Evolutionary conservation across 2,888 invertebrate genomes (phyloP), one percentile per base, ranked within the genome.

Genomic region (Melolontha melolontha): DNA sequence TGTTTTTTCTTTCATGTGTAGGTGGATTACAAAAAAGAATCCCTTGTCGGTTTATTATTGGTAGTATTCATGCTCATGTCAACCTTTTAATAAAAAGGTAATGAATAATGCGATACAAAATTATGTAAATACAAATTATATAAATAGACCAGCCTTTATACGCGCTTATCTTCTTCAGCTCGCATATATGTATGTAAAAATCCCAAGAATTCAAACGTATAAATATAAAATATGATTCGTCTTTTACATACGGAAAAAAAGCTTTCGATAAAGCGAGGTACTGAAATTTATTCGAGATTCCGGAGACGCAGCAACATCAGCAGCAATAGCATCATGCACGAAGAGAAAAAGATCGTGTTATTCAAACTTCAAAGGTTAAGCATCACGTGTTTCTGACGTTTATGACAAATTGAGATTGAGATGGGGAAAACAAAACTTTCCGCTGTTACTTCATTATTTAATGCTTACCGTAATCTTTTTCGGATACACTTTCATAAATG

Each of bases 371-470:
- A 66, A 66, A 66, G 66, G 55, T 52, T 16, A 49, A 14, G 47
- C 40, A 34, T 49, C 66, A 66, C 39, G 55, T 66, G 66, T 40
- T 40, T 29, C 39, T 55, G 54, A 66, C 55, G 55, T 66, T 66
- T 55, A 66, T 66, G 66, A 66, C 66, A 55, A 66, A 66, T 66
- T 55, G 55, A 47, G 66, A 66, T 44, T 40, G 54, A 54, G 66
- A 55, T 55, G 55, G 55, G 54, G 22, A 66, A 55, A 55, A 66
- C 44, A 14, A 52, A 44, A 41, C 16, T 42, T 16, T 16, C 52
- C 27, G 49, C 29, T 4, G 14, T 17, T 55, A 42, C 55, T 66
- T 66, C 47, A 66, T 66, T 66, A 66, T 66, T 66, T 66, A 66
- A 66, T 55, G 49, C 55, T 64, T 47, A 64, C 54, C 22, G 52